These are phyloP conservation scores for Oplegnathus fasciatus DNA, from an alignment of 2,113 vertebrate genomes.

Conservation along the genomic window DNA sequence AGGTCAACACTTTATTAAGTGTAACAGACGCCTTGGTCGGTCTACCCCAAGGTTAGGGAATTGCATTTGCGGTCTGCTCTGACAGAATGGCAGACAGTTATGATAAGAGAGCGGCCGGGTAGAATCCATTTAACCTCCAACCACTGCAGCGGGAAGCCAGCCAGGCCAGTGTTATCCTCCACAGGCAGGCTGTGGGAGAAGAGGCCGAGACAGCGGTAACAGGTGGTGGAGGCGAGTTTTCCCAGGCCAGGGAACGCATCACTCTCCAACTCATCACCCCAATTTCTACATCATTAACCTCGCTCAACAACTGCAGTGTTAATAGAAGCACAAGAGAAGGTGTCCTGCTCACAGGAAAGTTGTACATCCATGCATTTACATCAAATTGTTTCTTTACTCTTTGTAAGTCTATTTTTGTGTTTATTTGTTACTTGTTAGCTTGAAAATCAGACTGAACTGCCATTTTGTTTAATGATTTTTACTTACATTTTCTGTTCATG, in stretches of 20 bases:
- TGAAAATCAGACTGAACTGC: neutral
- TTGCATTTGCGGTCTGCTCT: conserved; percentile 77
- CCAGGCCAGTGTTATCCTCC: conserved; percentile 55
- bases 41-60: conserved; percentile 70
- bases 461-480: too few relatives aligned
- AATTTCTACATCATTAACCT: conserved; percentile 73
- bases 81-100: conserved; percentile 78
- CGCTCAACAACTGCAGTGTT: conserved; percentile 22
- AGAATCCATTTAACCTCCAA: conserved; percentile 79
- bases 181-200: conserved; percentile 34
- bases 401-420: neutral
- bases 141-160: conserved; percentile 48
- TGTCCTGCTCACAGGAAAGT: conserved; percentile 3
- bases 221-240: conserved; percentile 62
- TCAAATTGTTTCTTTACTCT: neutral
- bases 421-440: too few relatives aligned
- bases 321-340: neutral
- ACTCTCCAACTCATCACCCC: conserved; percentile 45
- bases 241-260: conserved; percentile 39
- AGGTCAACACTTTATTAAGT: conserved; percentile 81
- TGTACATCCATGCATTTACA: conserved; percentile 8
- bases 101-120: conserved; percentile 79
- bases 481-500: neutral
- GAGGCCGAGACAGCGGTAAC: conserved; percentile 21
- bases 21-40: conserved; percentile 76